phyloP scores from a whole-genome alignment of 2,888 invertebrate species.

The Eurois occulta region DNA sequence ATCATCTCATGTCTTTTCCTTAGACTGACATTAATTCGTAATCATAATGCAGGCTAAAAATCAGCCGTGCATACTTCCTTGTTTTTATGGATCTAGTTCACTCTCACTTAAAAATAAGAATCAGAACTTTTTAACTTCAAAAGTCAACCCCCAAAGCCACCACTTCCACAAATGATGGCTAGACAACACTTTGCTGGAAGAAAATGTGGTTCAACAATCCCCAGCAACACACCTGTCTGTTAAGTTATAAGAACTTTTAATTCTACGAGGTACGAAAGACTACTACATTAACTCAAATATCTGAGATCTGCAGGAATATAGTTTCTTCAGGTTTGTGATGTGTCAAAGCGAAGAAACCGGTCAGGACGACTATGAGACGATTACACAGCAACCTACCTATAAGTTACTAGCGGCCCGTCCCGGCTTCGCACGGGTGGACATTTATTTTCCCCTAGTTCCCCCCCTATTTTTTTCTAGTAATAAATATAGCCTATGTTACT shows the following conservation, averaged over 20 bases:
- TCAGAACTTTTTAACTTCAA: not conserved
- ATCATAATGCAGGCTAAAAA: not conserved
- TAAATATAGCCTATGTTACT: no score
- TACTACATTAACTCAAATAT: not conserved
- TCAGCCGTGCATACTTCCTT: not conserved
- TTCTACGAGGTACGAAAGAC: not conserved
- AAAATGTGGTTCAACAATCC: not conserved
- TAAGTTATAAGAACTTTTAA: not conserved
- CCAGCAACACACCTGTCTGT: not conserved
- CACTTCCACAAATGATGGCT: not conserved
- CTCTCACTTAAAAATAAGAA: not conserved
- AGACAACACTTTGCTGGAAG: not conserved
- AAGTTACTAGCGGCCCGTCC: no score
- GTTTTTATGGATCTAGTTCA: not conserved
- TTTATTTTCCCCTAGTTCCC: no score
- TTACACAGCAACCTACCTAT: not conserved
- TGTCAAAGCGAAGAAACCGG: constrained; percentile 12
- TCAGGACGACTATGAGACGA: not conserved
- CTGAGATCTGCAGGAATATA: constrained; percentile 1
- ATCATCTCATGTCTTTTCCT: not conserved
- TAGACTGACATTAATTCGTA: not conserved
- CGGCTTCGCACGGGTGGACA: no score
- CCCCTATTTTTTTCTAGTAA: no score
- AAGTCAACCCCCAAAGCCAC: not conserved
- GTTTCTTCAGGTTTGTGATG: not conserved